Conservation (phyloP, 2,797 vertebrate species). For the Pangasius djambal region DNA sequence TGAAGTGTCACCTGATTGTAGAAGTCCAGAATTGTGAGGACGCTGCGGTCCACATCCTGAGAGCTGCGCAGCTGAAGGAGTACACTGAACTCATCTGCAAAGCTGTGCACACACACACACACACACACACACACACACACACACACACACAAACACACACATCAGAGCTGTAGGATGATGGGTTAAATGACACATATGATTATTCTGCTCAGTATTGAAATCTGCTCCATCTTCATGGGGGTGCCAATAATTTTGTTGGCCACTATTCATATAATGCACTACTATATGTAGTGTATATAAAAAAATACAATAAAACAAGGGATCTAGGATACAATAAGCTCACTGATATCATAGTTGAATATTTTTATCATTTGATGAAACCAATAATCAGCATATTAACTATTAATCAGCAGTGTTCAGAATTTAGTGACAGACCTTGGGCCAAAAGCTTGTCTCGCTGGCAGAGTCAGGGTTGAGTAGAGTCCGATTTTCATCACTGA, state of each 20-base stretch:
- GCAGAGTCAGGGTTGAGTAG: constrained; percentile 74
- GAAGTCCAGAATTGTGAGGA: constrained; percentile 78
- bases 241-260: neutral
- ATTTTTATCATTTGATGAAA: neutral
- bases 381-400: neutral
- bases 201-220: neutral
- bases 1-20: constrained; percentile 78
- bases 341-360: neutral
- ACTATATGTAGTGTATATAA: neutral
- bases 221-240: neutral
- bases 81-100: constrained; percentile 80
- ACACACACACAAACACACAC: neutral
- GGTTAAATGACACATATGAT: neutral
- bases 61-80: constrained; percentile 75
- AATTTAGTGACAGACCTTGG: constrained; percentile 66
- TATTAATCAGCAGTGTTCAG: neutral
- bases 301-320: neutral
- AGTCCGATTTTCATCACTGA: constrained; percentile 71
- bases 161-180: neutral
- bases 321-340: neutral
- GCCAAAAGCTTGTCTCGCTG: constrained; percentile 74
- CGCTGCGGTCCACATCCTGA: constrained; percentile 74
- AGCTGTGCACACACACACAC: constrained; percentile 64
- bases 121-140: neutral
- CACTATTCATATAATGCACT: neutral